Percentiles rank a stretch among this genome's conserved stretches.
phyloP scores from a whole-genome alignment of 2,113 vertebrate species.

The Mus pahari region DNA sequence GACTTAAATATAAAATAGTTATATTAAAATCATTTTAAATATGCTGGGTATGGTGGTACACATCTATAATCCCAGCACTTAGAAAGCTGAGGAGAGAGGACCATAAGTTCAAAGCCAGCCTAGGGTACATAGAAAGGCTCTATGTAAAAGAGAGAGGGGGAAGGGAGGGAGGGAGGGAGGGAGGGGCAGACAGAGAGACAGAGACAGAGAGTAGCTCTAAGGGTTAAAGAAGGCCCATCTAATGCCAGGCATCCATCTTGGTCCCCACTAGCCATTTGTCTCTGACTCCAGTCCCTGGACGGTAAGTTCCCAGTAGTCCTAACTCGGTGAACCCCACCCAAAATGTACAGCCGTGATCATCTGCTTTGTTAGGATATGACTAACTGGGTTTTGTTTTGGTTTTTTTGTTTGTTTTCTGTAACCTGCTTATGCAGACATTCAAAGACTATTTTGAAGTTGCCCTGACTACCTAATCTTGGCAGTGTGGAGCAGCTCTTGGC shows the following conservation, averaged over 20 bases:
- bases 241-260: background rate
- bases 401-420: too few species aligned
- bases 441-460: background rate
- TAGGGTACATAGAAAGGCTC: background rate
- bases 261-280: background rate
- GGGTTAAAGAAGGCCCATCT: background rate
- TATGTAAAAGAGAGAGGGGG: too few species aligned
- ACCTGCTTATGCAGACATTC: background rate
- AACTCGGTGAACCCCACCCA: background rate
- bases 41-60: background rate
- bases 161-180: background rate
- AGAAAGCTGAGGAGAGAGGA: background rate
- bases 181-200: too few species aligned
- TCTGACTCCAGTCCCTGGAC: background rate
- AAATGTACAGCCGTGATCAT: background rate
- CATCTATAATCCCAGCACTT: background rate
- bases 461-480: background rate
- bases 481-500: background rate
- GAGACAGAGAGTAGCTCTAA: too few species aligned
- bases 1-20: background rate
- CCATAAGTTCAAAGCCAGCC: background rate
- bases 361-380: background rate
- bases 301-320: background rate
- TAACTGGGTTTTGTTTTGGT: background rate
- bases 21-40: slow-evolving; percentile 22